Evolutionary conservation across 1,140 invertebrate genomes (phyloP), one percentile per base, ranked within the genome.

Genomic region (Drosophila tropicalis): DNA sequence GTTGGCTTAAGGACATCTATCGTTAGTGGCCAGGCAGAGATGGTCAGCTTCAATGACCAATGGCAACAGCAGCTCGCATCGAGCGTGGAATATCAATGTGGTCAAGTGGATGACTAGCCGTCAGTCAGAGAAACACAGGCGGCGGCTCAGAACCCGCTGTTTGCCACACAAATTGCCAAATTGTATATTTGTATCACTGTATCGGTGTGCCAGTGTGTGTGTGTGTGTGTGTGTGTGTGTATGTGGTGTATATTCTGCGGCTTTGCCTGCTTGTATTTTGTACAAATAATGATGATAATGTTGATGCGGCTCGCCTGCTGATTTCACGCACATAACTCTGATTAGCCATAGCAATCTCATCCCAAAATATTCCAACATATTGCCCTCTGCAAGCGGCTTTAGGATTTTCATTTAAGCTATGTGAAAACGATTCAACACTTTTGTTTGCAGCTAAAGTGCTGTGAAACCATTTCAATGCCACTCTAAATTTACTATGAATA

Each of bases 81-180:
- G 69, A 78, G 85, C 74, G 64, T 84, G 67, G 84, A 84, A 89
- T 89, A 89, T 81, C 85, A 89, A 89, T 89, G 84, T 62, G 81
- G 80, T 75, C 70, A 75, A 86, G 69, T 79, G 76, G 76, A 63
- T 70, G 70, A 68, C 62, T 57, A 55, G 67, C 69, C 67, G 72
- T 41, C 62, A 67, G 66, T 76, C 66, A 76, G 72, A 34, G 39
- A 34, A 44, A 64, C 71, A 71, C 60, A 44, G 72, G 9, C 40
- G 36, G 17, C 34, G 25, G 54, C 44, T 73, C 67, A 44, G 10
- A 55, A 62, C 76, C 76, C 61, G 60, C 75, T 58, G 47, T 62
- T 62, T 72, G 69, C 83, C 82, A 70, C 56, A 58, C 82, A 86
- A 86, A 86, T 86, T 78, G 79, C 70, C 69, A 86, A 86, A 86